Evolutionary conservation across 2,797 vertebrate species (phyloP).

Genomic region (Emys orbicularis): DNA sequence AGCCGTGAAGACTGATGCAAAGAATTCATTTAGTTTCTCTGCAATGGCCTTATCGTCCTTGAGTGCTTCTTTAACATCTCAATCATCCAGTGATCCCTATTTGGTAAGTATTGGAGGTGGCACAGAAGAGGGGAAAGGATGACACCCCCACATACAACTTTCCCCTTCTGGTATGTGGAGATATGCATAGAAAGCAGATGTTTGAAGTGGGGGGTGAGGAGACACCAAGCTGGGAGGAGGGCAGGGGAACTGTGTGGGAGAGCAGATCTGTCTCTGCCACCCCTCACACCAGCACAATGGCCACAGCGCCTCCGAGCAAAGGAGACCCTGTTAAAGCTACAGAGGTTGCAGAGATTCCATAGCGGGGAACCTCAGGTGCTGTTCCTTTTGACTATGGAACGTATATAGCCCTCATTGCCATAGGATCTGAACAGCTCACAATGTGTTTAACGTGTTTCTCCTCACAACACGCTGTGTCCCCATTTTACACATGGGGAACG

Average conservation of each 20-base stretch:
- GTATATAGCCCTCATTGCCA: no score
- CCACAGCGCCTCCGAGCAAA: no score
- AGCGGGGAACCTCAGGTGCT: no score
- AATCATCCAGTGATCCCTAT: no score
- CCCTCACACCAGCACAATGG: not conserved
- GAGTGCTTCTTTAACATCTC: no score
- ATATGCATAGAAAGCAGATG: fast-evolving
- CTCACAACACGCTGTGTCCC: not conserved
- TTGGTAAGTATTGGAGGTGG: no score
- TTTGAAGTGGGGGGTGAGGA: fast-evolving
- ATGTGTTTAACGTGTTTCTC: fast-evolving
- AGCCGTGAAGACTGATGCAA: no score
- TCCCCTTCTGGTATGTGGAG: not conserved
- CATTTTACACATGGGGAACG: fast-evolving
- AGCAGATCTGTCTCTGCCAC: not conserved
- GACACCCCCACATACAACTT: not conserved
- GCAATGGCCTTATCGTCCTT: no score
- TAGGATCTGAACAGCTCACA: fast-evolving
- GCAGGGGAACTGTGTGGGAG: not conserved
- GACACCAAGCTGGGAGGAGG: fast-evolving
- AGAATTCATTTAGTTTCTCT: no score
- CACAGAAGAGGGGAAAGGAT: not conserved
- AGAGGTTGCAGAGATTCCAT: no score
- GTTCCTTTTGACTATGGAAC: no score
- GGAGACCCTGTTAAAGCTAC: no score